phyloP scores from a whole-genome alignment of 2,113 vertebrate species.

The Ardeotis arabs region DNA sequence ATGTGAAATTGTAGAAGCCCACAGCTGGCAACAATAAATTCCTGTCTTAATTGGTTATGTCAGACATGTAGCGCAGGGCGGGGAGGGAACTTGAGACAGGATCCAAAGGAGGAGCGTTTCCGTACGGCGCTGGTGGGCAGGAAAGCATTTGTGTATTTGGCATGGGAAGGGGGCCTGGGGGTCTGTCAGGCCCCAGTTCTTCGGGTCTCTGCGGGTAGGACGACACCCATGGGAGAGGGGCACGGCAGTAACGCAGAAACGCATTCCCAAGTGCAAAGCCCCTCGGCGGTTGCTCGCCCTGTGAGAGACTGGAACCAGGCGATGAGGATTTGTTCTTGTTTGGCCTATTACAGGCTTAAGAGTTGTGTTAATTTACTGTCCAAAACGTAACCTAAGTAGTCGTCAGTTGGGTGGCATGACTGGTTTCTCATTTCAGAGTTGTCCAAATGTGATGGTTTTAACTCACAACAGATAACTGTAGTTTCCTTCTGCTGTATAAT shows the following conservation, averaged over 20 bases:
- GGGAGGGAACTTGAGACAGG: background rate
- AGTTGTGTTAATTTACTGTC: background rate
- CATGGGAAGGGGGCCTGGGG: background rate
- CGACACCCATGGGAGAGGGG: background rate
- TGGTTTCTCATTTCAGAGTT: background rate
- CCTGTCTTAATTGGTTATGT: slow-evolving; percentile 9
- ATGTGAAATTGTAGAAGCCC: slow-evolving; percentile 11
- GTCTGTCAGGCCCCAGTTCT: background rate
- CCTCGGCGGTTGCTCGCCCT: fast-evolving
- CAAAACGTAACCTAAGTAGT: background rate
- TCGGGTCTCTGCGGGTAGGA: background rate
- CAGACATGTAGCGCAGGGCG: background rate
- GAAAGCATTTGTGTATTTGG: background rate
- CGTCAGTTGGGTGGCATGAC: background rate
- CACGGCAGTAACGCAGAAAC: fast-evolving
- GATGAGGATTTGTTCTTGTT: background rate
- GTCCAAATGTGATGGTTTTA: background rate
- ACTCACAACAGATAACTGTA: background rate
- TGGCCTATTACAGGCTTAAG: background rate
- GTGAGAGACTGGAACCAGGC: background rate
- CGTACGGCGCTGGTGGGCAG: fast-evolving
- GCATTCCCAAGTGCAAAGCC: background rate
- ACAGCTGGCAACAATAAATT: slow-evolving; percentile 45
- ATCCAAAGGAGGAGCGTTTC: background rate
- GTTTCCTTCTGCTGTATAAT: background rate